These are phyloP conservation scores for Lepetodrilus schrolli DNA, from an alignment of 2,888 invertebrate species.

Conservation along the genomic window DNA sequence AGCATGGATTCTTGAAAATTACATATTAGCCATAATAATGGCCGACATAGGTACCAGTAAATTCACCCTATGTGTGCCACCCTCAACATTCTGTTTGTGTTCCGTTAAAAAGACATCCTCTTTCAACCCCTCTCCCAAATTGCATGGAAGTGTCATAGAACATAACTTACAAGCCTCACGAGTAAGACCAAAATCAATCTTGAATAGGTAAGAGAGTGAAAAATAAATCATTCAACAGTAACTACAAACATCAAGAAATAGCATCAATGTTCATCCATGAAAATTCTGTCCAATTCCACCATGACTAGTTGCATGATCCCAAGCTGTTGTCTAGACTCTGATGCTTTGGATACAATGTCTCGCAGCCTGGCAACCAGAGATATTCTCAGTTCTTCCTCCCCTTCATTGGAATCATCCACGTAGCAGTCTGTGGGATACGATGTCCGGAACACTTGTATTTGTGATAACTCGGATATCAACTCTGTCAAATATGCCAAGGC, in stretches of 20 bases:
- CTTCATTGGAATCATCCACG: constrained; percentile 33
- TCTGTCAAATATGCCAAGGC: constrained; percentile 41
- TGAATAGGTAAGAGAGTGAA: neutral
- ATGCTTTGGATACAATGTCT: neutral
- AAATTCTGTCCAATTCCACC: constrained; percentile 27
- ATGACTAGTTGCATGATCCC: constrained; percentile 22
- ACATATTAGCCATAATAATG: too few species aligned
- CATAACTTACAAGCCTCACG: too few species aligned
- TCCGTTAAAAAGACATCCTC: too few species aligned
- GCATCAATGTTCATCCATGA: constrained; percentile 4
- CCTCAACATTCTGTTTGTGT: too few species aligned
- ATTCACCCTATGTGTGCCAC: too few species aligned
- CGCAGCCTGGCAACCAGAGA: constrained; percentile 5
- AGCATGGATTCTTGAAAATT: too few species aligned
- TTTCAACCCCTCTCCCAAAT: too few species aligned
- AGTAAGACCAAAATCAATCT: neutral
- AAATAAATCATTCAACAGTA: neutral
- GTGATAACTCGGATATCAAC: constrained; percentile 37
- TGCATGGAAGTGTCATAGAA: too few species aligned
- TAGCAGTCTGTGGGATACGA: constrained; percentile 53
- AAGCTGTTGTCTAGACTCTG: neutral
- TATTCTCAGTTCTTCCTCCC: constrained; percentile 30
- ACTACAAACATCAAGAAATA: too few species aligned
- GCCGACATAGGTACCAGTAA: too few species aligned
- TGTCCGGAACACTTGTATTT: constrained; percentile 20